Percentiles rank a stretch among this genome's conserved stretches.
phyloP scores from a whole-genome alignment of 2,113 vertebrate genomes.

The Macaca nemestrina region DNA sequence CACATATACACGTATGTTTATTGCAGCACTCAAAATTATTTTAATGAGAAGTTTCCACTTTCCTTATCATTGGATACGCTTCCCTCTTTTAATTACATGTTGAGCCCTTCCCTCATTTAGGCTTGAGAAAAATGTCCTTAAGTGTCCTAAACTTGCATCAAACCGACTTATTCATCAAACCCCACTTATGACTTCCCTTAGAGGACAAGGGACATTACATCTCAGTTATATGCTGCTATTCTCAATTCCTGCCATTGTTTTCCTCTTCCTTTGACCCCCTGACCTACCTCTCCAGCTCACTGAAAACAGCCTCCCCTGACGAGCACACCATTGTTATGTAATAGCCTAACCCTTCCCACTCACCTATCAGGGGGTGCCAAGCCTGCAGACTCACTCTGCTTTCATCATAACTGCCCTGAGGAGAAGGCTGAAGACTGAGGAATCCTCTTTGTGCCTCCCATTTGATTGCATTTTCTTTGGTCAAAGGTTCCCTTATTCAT shows the following conservation, averaged over 20 bases:
- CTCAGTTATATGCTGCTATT: not conserved
- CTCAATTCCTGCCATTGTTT: not conserved
- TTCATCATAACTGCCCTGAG: not conserved
- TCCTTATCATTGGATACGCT: not conserved
- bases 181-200: not conserved
- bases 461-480: no score
- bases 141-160: not conserved
- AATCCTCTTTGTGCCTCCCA: no score
- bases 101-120: not conserved
- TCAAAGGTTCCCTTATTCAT: no score
- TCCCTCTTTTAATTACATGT: not conserved
- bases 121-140: not conserved
- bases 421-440: no score
- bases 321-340: slow-evolving; percentile 56
- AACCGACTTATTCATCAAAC: not conserved
- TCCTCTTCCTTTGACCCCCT: not conserved
- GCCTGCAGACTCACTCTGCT: not conserved
- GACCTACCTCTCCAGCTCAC: not conserved
- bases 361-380: not conserved
- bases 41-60: not conserved
- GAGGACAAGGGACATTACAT: not conserved
- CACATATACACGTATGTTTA: no score
- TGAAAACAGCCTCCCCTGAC: not conserved
- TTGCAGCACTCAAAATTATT: no score
- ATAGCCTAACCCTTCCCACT: not conserved